Percentiles rank a stretch among this genome's conserved stretches.
These are phyloP conservation scores for Cryptocephalus primarius DNA, from an alignment of 2,888 invertebrate species.

Conservation along the genomic window DNA sequence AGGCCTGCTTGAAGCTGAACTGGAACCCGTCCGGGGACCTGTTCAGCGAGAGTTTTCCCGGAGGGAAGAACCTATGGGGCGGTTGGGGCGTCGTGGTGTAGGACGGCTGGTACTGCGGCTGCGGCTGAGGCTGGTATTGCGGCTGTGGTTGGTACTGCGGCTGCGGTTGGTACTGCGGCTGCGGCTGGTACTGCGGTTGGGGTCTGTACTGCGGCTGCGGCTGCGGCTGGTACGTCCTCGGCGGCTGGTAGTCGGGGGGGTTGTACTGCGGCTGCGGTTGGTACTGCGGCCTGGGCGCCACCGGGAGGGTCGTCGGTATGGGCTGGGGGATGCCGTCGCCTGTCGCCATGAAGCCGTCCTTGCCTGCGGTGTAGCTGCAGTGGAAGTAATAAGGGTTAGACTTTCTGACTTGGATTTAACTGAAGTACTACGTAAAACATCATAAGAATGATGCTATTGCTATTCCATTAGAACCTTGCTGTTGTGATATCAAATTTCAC, in stretches of 20 bases:
- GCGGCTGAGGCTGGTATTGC: conserved; percentile 37
- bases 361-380: conserved; percentile 64
- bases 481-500: no score
- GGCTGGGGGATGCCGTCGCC: conserved; percentile 56
- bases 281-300: conserved; percentile 48
- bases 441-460: no score
- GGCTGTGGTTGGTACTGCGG: conserved; percentile 39
- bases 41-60: conserved; percentile 76
- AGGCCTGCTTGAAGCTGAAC: conserved; percentile 68
- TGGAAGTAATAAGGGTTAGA: no score
- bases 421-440: no score
- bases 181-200: conserved; percentile 40
- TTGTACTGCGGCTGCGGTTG: conserved; percentile 42
- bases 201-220: conserved; percentile 35
- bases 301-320: conserved; percentile 37
- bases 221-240: conserved; percentile 37
- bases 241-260: conserved; percentile 34
- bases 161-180: conserved; percentile 38
- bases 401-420: no score
- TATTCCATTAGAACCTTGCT: no score
- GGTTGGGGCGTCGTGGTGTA: conserved; percentile 49
- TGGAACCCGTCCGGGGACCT: conserved; percentile 81
- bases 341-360: conserved; percentile 69
- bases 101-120: conserved; percentile 36
- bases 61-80: conserved; percentile 69